phyloP scores from a whole-genome alignment of 2,888 invertebrate genomes.

The Ormyrus labotus region DNA sequence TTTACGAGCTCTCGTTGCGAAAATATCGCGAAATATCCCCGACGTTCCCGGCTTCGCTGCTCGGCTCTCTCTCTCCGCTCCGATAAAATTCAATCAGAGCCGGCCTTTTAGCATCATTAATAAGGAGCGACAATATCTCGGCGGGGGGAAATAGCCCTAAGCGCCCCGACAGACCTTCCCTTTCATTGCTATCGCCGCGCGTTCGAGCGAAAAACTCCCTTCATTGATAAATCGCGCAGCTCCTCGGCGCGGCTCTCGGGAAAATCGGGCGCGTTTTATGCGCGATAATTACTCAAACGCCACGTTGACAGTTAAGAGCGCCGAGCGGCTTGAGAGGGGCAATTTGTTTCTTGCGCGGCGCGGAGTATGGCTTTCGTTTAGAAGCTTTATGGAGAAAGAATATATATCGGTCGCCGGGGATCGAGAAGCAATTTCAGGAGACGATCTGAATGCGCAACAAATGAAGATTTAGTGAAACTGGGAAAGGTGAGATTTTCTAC shows the following conservation, averaged over 20 bases:
- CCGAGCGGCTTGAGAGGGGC: too few relatives aligned
- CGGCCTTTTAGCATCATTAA: conserved; percentile 32
- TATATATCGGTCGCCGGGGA: too few relatives aligned
- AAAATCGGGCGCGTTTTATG: conserved; percentile 27
- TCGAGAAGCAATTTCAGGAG: too few relatives aligned
- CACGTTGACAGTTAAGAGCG: not conserved
- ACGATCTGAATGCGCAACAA: too few relatives aligned
- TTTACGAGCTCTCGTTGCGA: conserved; percentile 7
- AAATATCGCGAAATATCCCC: not conserved
- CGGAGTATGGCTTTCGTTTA: too few relatives aligned
- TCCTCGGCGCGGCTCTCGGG: not conserved
- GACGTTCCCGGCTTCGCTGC: not conserved
- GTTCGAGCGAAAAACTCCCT: not conserved
- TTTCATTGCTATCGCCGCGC: not conserved
- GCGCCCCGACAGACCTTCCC: not conserved
- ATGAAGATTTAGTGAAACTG: too few relatives aligned
- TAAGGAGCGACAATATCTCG: conserved; percentile 41
- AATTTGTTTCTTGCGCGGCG: too few relatives aligned
- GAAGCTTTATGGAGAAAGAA: too few relatives aligned
- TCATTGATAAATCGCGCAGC: conserved; percentile 31
- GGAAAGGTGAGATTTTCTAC: too few relatives aligned
- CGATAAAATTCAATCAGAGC: conserved; percentile 23
- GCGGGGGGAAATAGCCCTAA: conserved; percentile 3
- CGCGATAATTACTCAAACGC: conserved; percentile 22
- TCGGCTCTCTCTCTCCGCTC: not conserved